Percentiles rank a stretch among this genome's conserved stretches.
phyloP scores from a whole-genome alignment of 2,888 invertebrate genomes.

The Harmothoe impar region DNA sequence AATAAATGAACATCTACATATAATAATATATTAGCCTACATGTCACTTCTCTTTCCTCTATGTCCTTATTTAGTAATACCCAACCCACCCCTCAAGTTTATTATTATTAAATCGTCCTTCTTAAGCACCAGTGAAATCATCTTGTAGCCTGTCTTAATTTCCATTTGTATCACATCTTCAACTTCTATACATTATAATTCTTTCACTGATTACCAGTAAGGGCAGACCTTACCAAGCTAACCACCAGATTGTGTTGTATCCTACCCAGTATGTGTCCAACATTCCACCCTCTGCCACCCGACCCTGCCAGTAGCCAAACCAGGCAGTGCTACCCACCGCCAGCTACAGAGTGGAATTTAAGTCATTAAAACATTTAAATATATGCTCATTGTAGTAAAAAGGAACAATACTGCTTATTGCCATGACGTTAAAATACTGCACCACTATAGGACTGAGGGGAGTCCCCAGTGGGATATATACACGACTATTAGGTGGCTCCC shows the following conservation, averaged over 20 bases:
- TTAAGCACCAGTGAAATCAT: slow-evolving; percentile 58
- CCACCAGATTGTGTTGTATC: not conserved
- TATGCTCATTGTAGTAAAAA: not conserved
- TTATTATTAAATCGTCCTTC: slow-evolving; percentile 11
- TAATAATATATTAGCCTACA: slow-evolving; percentile 39
- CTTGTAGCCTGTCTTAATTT: slow-evolving; percentile 47
- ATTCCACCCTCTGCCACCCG: not conserved
- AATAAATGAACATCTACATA: slow-evolving; percentile 37
- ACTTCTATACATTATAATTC: not conserved
- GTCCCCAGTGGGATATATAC: not conserved
- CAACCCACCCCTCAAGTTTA: slow-evolving; percentile 40
- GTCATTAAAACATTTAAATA: not conserved
- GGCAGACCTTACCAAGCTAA: not conserved
- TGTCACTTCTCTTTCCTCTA: not conserved
- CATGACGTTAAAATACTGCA: slow-evolving; percentile 34
- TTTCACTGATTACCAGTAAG: slow-evolving; percentile 6
- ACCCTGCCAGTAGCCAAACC: slow-evolving; percentile 7
- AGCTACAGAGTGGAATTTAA: not conserved
- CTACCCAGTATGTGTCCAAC: not conserved
- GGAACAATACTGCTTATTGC: slow-evolving; percentile 49
- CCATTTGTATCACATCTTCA: slow-evolving; percentile 40
- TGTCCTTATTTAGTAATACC: not conserved
- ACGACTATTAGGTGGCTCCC: not conserved
- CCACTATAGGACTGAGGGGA: not conserved
- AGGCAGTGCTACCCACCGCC: not conserved